Percentiles rank a stretch among this genome's conserved stretches.
Conservation (phyloP, 1,140 invertebrate genomes). For the Oryzaephilus surinamensis region DNA sequence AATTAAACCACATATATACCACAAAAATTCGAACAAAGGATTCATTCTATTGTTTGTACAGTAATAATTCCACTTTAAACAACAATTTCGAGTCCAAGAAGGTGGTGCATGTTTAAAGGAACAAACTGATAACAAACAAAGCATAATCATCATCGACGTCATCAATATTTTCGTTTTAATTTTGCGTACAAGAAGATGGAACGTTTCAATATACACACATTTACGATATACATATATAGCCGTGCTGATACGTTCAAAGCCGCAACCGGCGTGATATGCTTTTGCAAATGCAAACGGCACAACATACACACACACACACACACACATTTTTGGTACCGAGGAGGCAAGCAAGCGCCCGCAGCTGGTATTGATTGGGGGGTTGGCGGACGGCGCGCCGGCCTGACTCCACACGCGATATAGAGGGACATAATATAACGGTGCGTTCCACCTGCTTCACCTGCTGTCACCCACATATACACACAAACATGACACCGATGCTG, state of each 20-base stretch:
- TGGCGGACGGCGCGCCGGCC: conserved; percentile 25
- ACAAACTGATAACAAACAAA: too few species aligned
- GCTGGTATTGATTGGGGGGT: conserved; percentile 30
- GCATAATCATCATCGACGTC: too few species aligned
- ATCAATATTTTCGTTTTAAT: not conserved
- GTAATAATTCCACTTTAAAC: too few species aligned
- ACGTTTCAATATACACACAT: not conserved
- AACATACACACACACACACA: too few species aligned
- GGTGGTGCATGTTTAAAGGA: too few species aligned
- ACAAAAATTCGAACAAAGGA: too few species aligned
- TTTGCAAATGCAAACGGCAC: not conserved
- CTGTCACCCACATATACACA: conserved; percentile 1
- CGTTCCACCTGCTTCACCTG: conserved; percentile 14
- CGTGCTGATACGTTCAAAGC: not conserved
- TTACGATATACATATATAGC: not conserved
- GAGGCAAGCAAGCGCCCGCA: conserved; percentile 21
- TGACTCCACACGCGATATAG: conserved; percentile 32
- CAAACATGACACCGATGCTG: not conserved
- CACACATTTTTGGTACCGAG: too few species aligned
- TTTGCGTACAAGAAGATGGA: too few species aligned
- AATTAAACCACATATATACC: too few species aligned
- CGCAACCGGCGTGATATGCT: conserved; percentile 2
- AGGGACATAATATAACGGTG: conserved; percentile 10
- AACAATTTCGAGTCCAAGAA: too few species aligned
- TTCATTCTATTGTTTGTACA: too few species aligned